Evolutionary conservation across 2,797 vertebrate species (phyloP).

Genomic region (Pyrocephalus nanus): DNA sequence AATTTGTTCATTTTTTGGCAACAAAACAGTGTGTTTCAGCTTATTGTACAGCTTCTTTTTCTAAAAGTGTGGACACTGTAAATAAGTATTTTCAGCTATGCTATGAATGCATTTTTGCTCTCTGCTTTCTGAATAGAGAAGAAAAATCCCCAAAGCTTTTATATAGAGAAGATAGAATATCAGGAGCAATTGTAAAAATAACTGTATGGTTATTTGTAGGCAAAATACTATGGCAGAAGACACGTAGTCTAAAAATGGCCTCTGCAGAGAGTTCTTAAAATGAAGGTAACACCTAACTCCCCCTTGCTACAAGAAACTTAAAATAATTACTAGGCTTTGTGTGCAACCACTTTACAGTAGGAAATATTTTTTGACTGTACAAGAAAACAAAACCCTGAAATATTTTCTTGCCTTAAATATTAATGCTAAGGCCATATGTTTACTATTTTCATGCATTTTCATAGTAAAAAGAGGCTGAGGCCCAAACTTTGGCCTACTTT

Average conservation of each 20-base stretch:
- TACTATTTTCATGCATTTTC: neutral
- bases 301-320: neutral
- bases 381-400: neutral
- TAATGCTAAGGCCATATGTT: neutral
- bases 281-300: neutral
- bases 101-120: neutral
- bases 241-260: neutral
- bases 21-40: neutral
- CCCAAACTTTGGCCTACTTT: neutral
- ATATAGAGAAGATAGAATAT: neutral
- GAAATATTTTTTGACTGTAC: neutral
- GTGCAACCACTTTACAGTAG: accelerated
- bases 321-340: neutral
- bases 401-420: neutral
- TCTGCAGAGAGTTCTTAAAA: neutral
- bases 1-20: neutral
- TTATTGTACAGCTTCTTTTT: neutral
- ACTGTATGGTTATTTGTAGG: neutral
- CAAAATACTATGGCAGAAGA: neutral
- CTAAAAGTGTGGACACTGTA: neutral
- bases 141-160: neutral
- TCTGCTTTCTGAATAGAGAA: neutral
- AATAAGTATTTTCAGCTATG: neutral
- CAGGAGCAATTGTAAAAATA: neutral
- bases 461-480: neutral